Base-by-base conservation (phyloP, 2,888 invertebrate genomes). In the Dryobota labecula region DNA sequence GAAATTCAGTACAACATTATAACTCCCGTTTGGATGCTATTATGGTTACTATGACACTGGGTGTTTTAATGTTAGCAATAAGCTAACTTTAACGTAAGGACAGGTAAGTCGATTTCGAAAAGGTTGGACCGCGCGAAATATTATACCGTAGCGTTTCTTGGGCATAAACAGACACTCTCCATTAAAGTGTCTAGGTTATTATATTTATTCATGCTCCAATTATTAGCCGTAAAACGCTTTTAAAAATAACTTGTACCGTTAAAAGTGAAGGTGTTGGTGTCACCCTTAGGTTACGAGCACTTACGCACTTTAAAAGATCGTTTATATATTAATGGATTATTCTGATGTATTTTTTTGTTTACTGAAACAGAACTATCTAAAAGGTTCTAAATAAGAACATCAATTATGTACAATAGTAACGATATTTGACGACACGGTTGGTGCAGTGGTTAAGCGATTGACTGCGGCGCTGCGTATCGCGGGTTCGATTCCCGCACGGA, bases 171-270 rank as follows among this genome's bases (percentile, higher is more conserved):
- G 45, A 63, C 51, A 53, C 57, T 53, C 41, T 78, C 68, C 73
- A 76, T 78, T 79, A 76, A 72, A 57, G 56, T 74, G 57, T 73
- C 57, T 77, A 60, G 24, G 38, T 62, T 72, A 78, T 73, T 70
- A 58, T 78, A 82, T 68, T 80, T 61, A 66, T 78, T 73, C 65
- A 75, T 64, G 58, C 65, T 70, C 30, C 61, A 70, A 70, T 78
- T 68, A 73, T 72, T 73, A 61, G n/a, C 64, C 70, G 33, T 43
- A 53, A 71, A 84, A 53, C 24, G 36, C 53, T 73, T 85, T 80
- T 45, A 51, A 73, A 75, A 69, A 63, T 51, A 53, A 54, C 53
- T 75, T 80, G 49, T 69, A 30, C 38, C n/a, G 47, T 49, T 51
- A 51, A 36, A 74, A 63, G 53, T 47, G 54, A 57, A 24, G 56